These are phyloP conservation scores for Tiaroga cobitis DNA, from an alignment of 2,797 vertebrate species.

Conservation along the genomic window DNA sequence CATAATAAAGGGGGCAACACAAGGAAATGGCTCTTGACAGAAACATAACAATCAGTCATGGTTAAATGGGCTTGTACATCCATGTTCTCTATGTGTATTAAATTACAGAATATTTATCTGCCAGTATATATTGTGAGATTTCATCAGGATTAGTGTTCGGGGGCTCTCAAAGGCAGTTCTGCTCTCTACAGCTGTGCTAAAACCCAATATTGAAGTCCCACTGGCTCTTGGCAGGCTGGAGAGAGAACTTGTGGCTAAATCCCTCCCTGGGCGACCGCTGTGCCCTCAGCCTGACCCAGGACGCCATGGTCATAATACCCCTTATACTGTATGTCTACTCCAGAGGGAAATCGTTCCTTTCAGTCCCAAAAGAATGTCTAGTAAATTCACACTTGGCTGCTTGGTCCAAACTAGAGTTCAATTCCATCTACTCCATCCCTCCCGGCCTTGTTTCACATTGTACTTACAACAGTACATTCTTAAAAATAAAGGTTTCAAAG, in stretches of 20 bases:
- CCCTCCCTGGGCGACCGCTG: slow-evolving; percentile 70
- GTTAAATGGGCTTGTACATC: slow-evolving; percentile 3
- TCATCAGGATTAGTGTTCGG: slow-evolving; percentile 42
- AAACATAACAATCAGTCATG: slow-evolving; percentile 38
- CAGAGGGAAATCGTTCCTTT: slow-evolving; percentile 18
- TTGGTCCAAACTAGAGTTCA: not conserved
- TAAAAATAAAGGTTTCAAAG: slow-evolving; percentile 1
- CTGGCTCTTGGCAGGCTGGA: slow-evolving; percentile 68
- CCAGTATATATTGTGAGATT: slow-evolving; percentile 24
- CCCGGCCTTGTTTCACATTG: not conserved
- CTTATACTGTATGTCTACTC: slow-evolving; percentile 63
- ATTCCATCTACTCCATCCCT: not conserved
- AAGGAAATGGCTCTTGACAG: slow-evolving; percentile 33
- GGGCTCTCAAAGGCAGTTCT: slow-evolving; percentile 20
- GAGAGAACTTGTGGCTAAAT: slow-evolving; percentile 68
- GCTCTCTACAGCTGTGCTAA: slow-evolving; percentile 21
- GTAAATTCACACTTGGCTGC: not conserved
- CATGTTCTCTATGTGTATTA: slow-evolving; percentile 29
- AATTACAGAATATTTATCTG: slow-evolving; percentile 28
- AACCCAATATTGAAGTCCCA: slow-evolving; percentile 62
- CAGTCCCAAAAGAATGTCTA: not conserved
- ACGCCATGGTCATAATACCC: slow-evolving; percentile 66
- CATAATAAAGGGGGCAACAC: slow-evolving; percentile 27
- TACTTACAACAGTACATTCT: not conserved
- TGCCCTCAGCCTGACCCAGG: slow-evolving; percentile 68